These are phyloP conservation scores for Peromyscus nudipes DNA, from an alignment of 2,797 vertebrate genomes.

Conservation along the genomic window DNA sequence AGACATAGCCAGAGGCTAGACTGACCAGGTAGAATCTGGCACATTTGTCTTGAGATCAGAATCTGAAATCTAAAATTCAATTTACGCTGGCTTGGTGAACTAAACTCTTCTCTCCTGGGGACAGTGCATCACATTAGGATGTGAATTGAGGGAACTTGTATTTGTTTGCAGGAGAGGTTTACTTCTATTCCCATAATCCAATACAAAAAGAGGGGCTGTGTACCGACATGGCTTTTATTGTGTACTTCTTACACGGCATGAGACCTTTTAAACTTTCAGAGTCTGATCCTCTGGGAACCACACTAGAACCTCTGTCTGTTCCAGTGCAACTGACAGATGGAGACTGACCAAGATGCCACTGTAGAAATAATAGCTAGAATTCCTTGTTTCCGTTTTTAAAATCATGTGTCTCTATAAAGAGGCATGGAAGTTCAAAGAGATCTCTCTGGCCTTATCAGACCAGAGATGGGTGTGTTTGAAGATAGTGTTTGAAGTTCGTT, in stretches of 20 bases:
- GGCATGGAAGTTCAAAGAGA: not conserved
- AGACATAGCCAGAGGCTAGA: not conserved
- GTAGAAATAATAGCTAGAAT: not conserved
- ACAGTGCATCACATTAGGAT: not conserved
- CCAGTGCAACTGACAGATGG: not conserved
- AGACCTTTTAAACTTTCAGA: not conserved
- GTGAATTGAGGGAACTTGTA: conserved; percentile 21
- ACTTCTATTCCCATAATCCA: not conserved
- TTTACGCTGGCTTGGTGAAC: not conserved
- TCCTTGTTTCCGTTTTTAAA: not conserved
- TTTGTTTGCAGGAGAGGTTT: not conserved
- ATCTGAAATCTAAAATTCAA: not conserved
- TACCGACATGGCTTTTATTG: not conserved
- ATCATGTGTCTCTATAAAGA: conserved; percentile 13
- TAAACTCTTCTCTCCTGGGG: not conserved
- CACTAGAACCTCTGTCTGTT: not conserved
- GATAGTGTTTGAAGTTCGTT: conserved; percentile 28
- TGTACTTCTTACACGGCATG: conserved; percentile 14
- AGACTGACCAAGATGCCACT: conserved; percentile 7
- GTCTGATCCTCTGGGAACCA: not conserved
- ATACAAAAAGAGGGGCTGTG: not conserved
- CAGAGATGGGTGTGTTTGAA: conserved; percentile 46
- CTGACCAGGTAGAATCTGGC: not conserved
- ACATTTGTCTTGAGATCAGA: not conserved
- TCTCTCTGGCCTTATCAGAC: conserved; percentile 29